These are phyloP conservation scores for Agelaius phoeniceus DNA, from an alignment of 2,113 vertebrate genomes.

Conservation along the genomic window DNA sequence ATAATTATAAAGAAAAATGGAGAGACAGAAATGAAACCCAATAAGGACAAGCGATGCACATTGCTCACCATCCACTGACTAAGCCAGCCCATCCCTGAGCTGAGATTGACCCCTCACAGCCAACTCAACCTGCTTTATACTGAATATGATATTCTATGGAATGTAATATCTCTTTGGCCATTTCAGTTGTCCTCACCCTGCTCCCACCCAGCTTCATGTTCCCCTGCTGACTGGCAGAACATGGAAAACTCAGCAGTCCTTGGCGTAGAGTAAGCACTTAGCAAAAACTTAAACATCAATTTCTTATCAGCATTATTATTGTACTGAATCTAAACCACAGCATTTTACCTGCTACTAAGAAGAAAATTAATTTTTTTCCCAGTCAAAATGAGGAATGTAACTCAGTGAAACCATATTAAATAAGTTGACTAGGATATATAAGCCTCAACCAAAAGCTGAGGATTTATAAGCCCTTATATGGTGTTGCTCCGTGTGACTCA, in stretches of 20 bases:
- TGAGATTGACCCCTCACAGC: rapidly evolving
- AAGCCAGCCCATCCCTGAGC: not conserved
- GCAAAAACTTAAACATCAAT: not conserved
- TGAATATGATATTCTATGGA: not conserved
- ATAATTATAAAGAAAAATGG: not conserved
- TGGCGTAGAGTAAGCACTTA: not conserved
- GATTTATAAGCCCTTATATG: not conserved
- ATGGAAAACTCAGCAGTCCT: not conserved
- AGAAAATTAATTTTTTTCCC: not conserved
- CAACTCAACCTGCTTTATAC: not conserved
- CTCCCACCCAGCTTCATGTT: not conserved
- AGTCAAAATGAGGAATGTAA: not conserved
- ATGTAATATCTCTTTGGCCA: not conserved
- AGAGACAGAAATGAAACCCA: not conserved
- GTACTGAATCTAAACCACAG: not conserved
- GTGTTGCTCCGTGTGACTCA: not conserved
- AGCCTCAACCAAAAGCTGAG: not conserved
- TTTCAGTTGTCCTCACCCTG: not conserved
- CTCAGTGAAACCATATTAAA: not conserved
- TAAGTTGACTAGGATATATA: not conserved
- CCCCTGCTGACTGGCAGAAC: not conserved
- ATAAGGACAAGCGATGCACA: not conserved
- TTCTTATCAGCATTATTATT: not conserved
- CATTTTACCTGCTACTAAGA: not conserved
- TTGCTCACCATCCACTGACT: not conserved